Evolutionary conservation across 92 coral and sea anemone species (phyloP).

Genomic region (Porites divaricata): DNA sequence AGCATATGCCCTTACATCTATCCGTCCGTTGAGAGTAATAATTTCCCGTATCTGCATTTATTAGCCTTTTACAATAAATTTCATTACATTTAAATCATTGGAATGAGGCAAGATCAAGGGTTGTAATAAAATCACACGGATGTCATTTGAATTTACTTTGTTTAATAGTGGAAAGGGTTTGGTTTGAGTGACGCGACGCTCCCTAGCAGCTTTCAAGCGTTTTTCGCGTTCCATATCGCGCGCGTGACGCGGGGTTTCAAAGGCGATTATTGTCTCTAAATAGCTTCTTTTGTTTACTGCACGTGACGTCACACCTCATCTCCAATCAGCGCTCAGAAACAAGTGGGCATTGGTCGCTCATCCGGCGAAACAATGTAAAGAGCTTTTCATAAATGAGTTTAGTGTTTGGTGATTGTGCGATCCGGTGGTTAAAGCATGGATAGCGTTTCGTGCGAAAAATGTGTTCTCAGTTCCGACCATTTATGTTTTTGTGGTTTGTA

Average conservation of each 20-base stretch:
- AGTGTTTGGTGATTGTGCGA: constrained; percentile 21
- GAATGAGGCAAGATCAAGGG: neutral
- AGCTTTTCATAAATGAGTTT: constrained; percentile 33
- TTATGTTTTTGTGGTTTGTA: neutral
- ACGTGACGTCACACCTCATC: constrained; percentile 74
- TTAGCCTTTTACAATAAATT: neutral
- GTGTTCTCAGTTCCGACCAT: neutral
- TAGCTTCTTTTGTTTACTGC: constrained; percentile 64
- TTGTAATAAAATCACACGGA: neutral
- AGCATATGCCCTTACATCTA: neutral
- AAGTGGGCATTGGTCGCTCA: constrained; percentile 85
- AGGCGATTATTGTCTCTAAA: constrained; percentile 41
- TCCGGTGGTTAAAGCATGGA: constrained; percentile 30
- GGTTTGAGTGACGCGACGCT: constrained; percentile 77
- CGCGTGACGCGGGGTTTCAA: constrained; percentile 77
- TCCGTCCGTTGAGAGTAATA: neutral
- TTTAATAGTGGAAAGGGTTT: neutral
- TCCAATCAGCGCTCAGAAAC: constrained; percentile 95
- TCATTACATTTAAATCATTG: neutral
- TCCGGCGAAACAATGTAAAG: constrained; percentile 79
- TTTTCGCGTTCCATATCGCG: constrained; percentile 64
- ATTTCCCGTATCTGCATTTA: neutral
- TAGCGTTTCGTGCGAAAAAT: neutral
- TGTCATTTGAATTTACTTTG: constrained; percentile 12
- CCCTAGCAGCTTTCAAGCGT: constrained; percentile 28